Evolutionary conservation across 2,888 invertebrate species (phyloP).

Genomic region (Acleris emargana): DNA sequence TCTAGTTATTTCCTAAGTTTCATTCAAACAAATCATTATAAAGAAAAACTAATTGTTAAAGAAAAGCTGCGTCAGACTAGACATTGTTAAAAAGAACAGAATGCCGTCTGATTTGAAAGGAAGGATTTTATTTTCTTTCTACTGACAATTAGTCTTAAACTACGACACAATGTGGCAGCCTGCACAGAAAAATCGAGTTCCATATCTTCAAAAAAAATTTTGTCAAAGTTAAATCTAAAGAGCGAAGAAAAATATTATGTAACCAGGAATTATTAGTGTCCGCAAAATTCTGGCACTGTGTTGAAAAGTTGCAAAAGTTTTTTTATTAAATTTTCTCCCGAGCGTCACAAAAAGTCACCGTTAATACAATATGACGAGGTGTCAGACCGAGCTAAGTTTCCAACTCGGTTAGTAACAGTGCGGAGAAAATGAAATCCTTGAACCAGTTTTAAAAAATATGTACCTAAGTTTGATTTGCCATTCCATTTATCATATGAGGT

Average conservation of each 20-base stretch:
- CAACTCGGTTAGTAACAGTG: conserved; percentile 36
- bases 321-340: conserved; percentile 43
- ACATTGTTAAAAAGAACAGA: no score
- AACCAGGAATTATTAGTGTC: conserved; percentile 33
- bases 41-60: no score
- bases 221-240: not conserved
- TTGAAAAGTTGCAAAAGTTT: conserved; percentile 38
- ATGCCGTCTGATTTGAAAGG: no score
- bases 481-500: no score
- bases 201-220: not conserved
- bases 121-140: no score
- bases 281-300: conserved; percentile 14
- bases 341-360: conserved; percentile 37
- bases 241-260: not conserved
- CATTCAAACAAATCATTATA: no score
- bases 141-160: no score
- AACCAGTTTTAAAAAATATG: not conserved
- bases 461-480: no score
- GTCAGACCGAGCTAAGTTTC: conserved; percentile 45
- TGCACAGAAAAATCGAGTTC: no score
- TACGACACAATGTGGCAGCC: no score
- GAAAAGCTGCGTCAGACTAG: no score
- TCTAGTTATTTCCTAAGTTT: no score
- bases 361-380: conserved; percentile 46
- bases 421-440: not conserved